Evolutionary conservation across 2,888 invertebrate genomes (phyloP), one percentile per base, ranked within the genome.

Genomic region (Erannis defoliaria): DNA sequence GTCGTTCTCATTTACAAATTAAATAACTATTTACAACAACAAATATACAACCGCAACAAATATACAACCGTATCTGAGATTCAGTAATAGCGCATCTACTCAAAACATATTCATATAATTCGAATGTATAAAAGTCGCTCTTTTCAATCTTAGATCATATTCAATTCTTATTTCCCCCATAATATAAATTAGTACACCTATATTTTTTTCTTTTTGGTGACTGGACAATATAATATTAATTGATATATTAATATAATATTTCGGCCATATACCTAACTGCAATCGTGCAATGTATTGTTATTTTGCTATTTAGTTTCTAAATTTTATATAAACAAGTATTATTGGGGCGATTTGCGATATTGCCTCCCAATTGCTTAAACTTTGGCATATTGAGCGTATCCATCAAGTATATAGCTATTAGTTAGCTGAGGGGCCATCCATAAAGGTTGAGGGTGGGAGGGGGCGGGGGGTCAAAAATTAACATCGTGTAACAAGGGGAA

Each of bases 1-100:
- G 86, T 86, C 85, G 79, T 82, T 82, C 77, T 77, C 76, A 71
- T 79, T 74, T 75, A 77, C 43, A 74, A 72, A 66, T 73, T 55
- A 74, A 80, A 80, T 80, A 53, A 79, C 74, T 89, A 89, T 88
- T 78, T 88, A 89, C 85, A 86, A 75, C n/a, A n/a, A n/a, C n/a
- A n/a, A n/a, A n/a, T n/a, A n/a, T n/a, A n/a, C n/a, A n/a, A n/a
- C n/a, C n/a, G n/a, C 73, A 86, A 86, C 80, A 82, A 84, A 84
- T 79, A 78, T 84, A 85, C 80, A 85, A 84, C 77, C 78, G 80
- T 80, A 73, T 77, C 68, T 73, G 78, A 80, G 74, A 82, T 72
- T 76, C 75, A 77, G 71, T 70, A 73, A 74, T 74, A 73, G 72
- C 71, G 62, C 67, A 71, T 64, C 73, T 80, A 78, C 76, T 75